Evolutionary conservation across 1,140 invertebrate species (phyloP).

Genomic region (Drosophila triauraria): DNA sequence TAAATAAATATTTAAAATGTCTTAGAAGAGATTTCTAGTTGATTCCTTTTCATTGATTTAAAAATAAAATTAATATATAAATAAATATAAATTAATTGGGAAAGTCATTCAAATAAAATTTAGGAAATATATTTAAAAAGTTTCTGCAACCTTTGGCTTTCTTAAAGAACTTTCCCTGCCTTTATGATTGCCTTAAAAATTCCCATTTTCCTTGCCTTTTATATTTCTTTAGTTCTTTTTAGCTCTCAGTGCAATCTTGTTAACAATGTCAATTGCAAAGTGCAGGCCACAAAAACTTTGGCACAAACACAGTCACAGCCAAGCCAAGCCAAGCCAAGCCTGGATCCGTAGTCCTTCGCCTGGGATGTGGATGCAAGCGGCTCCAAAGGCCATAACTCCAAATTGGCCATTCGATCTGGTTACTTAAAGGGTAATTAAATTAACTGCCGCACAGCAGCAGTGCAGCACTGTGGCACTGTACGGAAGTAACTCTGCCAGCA

Average conservation of each 20-base stretch:
- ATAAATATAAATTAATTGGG: no score
- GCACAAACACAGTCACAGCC: not conserved
- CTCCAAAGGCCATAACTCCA: constrained; percentile 58
- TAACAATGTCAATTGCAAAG: constrained; percentile 61
- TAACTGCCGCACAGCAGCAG: constrained; percentile 65
- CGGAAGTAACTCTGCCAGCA: constrained; percentile 45
- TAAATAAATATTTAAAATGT: no score
- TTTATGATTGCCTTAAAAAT: not conserved
- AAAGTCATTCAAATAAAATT: no score
- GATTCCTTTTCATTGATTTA: no score
- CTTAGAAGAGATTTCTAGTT: no score
- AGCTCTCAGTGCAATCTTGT: not conserved
- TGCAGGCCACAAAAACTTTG: constrained; percentile 44
- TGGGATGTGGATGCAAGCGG: constrained; percentile 26
- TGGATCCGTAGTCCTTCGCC: not conserved
- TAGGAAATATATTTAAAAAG: no score
- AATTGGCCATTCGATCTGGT: constrained; percentile 82
- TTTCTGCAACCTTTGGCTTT: not conserved
- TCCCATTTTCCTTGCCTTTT: not conserved
- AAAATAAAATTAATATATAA: no score
- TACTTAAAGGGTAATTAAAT: constrained; percentile 85
- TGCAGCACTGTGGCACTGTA: constrained; percentile 18
- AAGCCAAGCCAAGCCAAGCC: not conserved
- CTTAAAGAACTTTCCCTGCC: no score
- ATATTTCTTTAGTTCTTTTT: not conserved